phyloP scores from a whole-genome alignment of 2,797 vertebrate genomes.

The Tangara arthus region DNA sequence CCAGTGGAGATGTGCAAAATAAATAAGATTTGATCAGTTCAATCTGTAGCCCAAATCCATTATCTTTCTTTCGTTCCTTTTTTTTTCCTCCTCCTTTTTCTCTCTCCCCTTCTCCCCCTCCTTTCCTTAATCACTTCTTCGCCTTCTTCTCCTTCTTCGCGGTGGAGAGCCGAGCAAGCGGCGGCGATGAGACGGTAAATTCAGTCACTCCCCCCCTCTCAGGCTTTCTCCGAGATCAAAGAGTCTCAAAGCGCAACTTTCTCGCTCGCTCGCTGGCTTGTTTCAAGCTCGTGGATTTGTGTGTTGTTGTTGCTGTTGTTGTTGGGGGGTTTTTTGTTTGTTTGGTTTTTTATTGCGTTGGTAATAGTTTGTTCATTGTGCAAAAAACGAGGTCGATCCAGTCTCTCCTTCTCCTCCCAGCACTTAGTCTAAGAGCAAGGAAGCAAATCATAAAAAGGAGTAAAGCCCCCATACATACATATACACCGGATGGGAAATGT shows the following conservation, averaged over 20 bases:
- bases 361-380: slow-evolving; percentile 76
- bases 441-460: slow-evolving; percentile 77
- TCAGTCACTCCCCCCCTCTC: slow-evolving; percentile 79
- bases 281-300: slow-evolving; percentile 71
- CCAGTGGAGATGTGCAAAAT: slow-evolving; percentile 63
- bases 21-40: slow-evolving; percentile 67
- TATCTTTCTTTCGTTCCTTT: slow-evolving; percentile 49
- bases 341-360: slow-evolving; percentile 67
- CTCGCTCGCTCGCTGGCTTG: slow-evolving; percentile 66
- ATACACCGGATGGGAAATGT: slow-evolving; percentile 89
- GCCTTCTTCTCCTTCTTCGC: slow-evolving; percentile 43
- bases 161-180: slow-evolving; percentile 57
- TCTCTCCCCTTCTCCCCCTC: slow-evolving; percentile 30
- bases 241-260: slow-evolving; percentile 82
- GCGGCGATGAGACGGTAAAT: slow-evolving; percentile 74
- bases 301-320: slow-evolving; percentile 56
- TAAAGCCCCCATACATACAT: slow-evolving; percentile 75
- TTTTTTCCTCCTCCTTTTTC: not conserved
- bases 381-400: slow-evolving; percentile 77
- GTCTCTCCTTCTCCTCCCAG: slow-evolving; percentile 74
- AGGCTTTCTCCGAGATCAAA: slow-evolving; percentile 77
- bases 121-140: slow-evolving; percentile 56
- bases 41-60: slow-evolving; percentile 71
- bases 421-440: slow-evolving; percentile 77
- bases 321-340: slow-evolving; percentile 4